Percentiles rank a stretch among this genome's conserved stretches.
phyloP scores from a whole-genome alignment of 2,113 vertebrate genomes.

The Poeciliopsis occidentalis region DNA sequence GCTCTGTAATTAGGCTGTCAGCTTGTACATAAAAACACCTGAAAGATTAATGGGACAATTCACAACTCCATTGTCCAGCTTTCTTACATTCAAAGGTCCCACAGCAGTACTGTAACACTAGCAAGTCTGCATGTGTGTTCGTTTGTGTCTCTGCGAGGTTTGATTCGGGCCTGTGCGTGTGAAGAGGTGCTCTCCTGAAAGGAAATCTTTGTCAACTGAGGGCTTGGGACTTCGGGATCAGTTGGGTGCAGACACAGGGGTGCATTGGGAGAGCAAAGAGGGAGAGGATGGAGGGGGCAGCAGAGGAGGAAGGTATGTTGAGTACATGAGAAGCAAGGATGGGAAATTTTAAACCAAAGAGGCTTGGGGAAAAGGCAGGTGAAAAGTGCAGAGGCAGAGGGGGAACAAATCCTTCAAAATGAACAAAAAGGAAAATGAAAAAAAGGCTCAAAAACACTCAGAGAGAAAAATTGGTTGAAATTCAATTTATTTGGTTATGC shows the following conservation, averaged over 20 bases:
- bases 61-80: slow-evolving; percentile 46
- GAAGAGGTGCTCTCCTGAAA: slow-evolving; percentile 69
- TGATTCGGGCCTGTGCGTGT: slow-evolving; percentile 15
- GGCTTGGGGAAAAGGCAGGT: slow-evolving; percentile 17
- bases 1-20: slow-evolving; percentile 50
- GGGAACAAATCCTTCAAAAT: slow-evolving; percentile 1
- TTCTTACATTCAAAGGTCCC: slow-evolving; percentile 55
- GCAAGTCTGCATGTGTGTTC: slow-evolving; percentile 27
- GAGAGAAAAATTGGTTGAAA: neutral
- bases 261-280: slow-evolving; percentile 4
- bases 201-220: slow-evolving; percentile 70
- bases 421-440: neutral
- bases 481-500: neutral
- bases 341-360: slow-evolving; percentile 20
- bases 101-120: slow-evolving; percentile 61
- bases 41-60: slow-evolving; percentile 64
- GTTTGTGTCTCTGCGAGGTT: slow-evolving; percentile 12
- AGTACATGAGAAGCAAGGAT: slow-evolving; percentile 37
- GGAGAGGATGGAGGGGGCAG: neutral
- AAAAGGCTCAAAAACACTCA: neutral
- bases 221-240: slow-evolving; percentile 60
- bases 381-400: slow-evolving; percentile 25
- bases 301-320: neutral
- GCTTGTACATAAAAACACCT: slow-evolving; percentile 38
- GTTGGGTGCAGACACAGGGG: slow-evolving; percentile 62